Percentiles rank a stretch among this genome's conserved stretches.
These are phyloP conservation scores for Setipinna tenuifilis DNA, from an alignment of 2,797 vertebrate species.

Conservation along the genomic window DNA sequence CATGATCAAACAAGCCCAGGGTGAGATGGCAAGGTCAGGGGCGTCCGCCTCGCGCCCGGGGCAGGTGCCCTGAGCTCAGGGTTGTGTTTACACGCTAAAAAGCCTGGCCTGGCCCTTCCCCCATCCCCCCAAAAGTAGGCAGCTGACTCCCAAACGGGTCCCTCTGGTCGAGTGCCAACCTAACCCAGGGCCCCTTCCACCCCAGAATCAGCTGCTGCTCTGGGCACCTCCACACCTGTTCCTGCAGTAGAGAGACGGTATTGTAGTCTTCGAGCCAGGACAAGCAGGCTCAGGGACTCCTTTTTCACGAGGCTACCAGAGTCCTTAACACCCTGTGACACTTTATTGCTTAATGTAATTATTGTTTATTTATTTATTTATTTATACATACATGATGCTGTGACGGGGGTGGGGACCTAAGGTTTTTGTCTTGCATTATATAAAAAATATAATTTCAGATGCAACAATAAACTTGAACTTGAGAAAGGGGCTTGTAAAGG, in stretches of 20 bases:
- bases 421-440: too few relatives aligned
- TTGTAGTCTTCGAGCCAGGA: too few relatives aligned
- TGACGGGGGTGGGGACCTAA: too few relatives aligned
- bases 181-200: not conserved
- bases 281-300: too few relatives aligned
- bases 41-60: not conserved
- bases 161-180: not conserved
- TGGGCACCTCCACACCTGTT: not conserved
- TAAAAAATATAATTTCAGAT: too few relatives aligned
- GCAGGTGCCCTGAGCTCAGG: slow-evolving; percentile 2
- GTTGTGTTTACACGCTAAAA: not conserved
- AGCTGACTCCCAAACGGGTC: not conserved
- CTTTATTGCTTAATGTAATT: too few relatives aligned
- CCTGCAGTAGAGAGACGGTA: not conserved
- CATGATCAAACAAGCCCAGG: slow-evolving; percentile 15
- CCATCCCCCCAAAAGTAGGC: not conserved
- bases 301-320: too few relatives aligned
- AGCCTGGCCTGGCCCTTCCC: not conserved
- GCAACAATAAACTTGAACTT: too few relatives aligned
- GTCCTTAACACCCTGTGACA: too few relatives aligned
- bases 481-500: not conserved
- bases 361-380: too few relatives aligned
- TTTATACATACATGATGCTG: too few relatives aligned
- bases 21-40: slow-evolving; percentile 18
- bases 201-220: slow-evolving; percentile 16